Evolutionary conservation across 2,113 vertebrate species (phyloP), one percentile per base, ranked within the genome.

Genomic region (Nibea coibor): DNA sequence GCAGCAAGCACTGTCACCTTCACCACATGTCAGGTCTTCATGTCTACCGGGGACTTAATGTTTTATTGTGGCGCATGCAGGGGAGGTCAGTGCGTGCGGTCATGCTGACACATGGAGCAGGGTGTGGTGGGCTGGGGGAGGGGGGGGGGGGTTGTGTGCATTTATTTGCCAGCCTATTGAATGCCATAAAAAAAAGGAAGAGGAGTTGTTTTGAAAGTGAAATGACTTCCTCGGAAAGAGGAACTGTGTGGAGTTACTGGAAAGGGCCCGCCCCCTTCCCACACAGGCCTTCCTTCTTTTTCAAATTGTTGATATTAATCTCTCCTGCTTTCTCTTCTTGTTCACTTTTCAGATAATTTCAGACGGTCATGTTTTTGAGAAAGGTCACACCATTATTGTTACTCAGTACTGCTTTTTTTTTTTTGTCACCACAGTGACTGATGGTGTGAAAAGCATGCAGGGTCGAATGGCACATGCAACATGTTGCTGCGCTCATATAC

Each of bases 191-290:
- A 86, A 3, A 22, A 81, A 88, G 78, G 89, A 92, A 91, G 81
- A 39, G 28, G 42, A 20, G 12, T 39, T 59, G 81, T 79, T 89
- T 78, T 86, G 51, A 84, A 88, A 90, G 83, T 83, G 47, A 91
- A 80, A 76, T 61, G 42, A 64, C 78, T 77, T 80, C 53, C 10
- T 39, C 42, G 85, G 80, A 92, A 91, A 91, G 74, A 86, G 91
- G 91, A 92, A 91, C 64, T 43, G 10, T 42, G 48, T 11, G 19
- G 48, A 59, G 20, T 88, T 78, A 81, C 73, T 80, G 80, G 86
- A 86, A 92, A 69, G 16, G 77, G 10, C 5, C 35, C 31, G 19
- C 73, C 75, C 8, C 64, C 75, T 85, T 88, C 74, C 64, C 61
- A 80, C 50, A 50, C 3, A 4, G 5, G 17, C 28, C 75, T 84